Evolutionary conservation across 2,888 invertebrate genomes (phyloP), one percentile per base, ranked within the genome.

Genomic region (Xestobium rufovillosum): DNA sequence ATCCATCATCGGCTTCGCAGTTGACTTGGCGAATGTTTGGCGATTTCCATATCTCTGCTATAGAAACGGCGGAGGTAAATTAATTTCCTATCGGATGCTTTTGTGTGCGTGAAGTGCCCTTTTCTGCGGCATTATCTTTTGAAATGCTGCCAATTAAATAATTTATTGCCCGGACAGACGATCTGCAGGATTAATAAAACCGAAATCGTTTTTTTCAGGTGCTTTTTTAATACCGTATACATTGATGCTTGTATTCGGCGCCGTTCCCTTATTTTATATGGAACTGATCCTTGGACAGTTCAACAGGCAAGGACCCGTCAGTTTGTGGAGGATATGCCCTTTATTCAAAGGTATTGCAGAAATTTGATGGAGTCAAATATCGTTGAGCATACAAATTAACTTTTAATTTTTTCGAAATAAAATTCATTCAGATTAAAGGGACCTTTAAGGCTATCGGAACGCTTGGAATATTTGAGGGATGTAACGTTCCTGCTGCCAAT

Each of bases 11-110:
- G 86, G 86, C 2, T 87, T 87, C 53, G 86, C 87, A 1, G 86
- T 87, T 19, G 87, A 87, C 61, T 67, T 88, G 47, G 86, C 86
- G 35, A 88, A 88, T 55, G 85, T 88, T n/a, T 87, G 86, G 87
- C 68, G 84, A 42, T 84, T 84, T 62, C 83, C 83, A 26, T 83
- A 83, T 59, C 71, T 83, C 25, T 83, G 83, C 64, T 84, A 83
- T 61, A 76, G 77, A 55, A 83, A 84, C 58, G 83, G 83, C 2
- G 83, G 83, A 55, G 83, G 83, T 82, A 59, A 48, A 57, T 38
- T 15, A 26, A 31, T 31, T 31, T 23, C 23, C 23, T 27, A 27
- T 11, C 28, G 28, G n/a, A n/a, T n/a, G n/a, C n/a, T n/a, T n/a
- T n/a, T 6, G 11, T n/a, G n/a, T n/a, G 23, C 8, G 19, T 6